These are phyloP conservation scores for Melanocharis versteri DNA, from an alignment of 2,113 vertebrate genomes.

Conservation along the genomic window DNA sequence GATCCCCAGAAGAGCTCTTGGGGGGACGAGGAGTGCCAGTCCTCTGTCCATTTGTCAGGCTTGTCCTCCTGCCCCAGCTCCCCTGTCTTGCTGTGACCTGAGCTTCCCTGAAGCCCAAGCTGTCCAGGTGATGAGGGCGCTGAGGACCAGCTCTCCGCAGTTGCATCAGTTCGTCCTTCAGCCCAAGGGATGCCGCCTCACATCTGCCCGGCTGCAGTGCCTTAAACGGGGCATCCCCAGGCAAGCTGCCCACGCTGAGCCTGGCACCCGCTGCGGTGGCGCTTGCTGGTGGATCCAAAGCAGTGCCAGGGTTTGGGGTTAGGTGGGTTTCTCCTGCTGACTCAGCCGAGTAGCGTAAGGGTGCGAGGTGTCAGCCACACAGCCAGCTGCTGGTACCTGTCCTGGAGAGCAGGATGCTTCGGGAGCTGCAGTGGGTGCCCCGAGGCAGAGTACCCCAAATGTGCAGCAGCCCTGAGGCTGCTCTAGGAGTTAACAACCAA, in stretches of 20 bases:
- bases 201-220: neutral
- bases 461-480: fast-evolving
- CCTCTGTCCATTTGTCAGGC: neutral
- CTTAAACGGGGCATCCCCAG: neutral
- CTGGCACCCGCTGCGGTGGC: fast-evolving
- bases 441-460: fast-evolving
- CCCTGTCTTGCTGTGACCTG: fast-evolving
- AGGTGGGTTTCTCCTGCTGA: neutral
- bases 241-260: fast-evolving
- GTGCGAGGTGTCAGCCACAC: fast-evolving
- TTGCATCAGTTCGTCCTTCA: neutral
- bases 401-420: neutral
- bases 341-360: fast-evolving
- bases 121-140: neutral
- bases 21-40: neutral
- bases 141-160: neutral
- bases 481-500: neutral
- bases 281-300: neutral
- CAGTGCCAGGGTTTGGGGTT: neutral
- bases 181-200: fast-evolving
- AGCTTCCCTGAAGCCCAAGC: neutral
- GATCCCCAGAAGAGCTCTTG: neutral
- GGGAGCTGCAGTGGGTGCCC: neutral
- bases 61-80: neutral
- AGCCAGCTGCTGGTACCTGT: neutral